Evolutionary conservation across 1,140 invertebrate genomes (phyloP).

Genomic region (Nebria ingens): DNA sequence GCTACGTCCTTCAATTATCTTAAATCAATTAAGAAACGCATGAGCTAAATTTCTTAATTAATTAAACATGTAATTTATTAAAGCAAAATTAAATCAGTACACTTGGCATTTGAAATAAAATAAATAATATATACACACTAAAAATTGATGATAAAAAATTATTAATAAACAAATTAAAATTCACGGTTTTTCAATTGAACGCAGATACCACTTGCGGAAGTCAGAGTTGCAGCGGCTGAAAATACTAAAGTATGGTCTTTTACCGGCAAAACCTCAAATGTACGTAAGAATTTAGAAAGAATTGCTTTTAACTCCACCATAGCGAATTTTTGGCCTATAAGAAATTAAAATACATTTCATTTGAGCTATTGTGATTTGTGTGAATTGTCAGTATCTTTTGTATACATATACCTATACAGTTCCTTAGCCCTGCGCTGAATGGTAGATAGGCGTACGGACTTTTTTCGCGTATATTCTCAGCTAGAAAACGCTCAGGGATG

Average conservation of each 20-base stretch:
- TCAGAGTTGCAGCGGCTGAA: conserved; percentile 32
- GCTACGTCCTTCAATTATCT: too few species aligned
- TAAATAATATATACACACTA: too few species aligned
- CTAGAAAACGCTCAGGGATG: conserved; percentile 65
- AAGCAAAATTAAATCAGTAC: too few species aligned
- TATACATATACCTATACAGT: conserved; percentile 49
- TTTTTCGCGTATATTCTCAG: conserved; percentile 42
- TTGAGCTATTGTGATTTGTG: background rate
- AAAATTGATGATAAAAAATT: too few species aligned
- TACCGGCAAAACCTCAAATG: conserved; percentile 42
- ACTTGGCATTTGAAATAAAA: too few species aligned
- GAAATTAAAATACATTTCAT: too few species aligned
- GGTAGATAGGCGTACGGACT: conserved; percentile 48
- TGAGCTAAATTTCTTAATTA: too few species aligned
- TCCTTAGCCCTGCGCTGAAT: conserved; percentile 58
- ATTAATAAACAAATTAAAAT: conserved; percentile 5
- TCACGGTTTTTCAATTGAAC: conserved; percentile 27
- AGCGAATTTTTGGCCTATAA: conserved; percentile 64
- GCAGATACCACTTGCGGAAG: conserved; percentile 33
- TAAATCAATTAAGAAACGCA: too few species aligned
- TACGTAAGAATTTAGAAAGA: conserved; percentile 53
- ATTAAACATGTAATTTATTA: too few species aligned
- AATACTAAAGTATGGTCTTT: conserved; percentile 24
- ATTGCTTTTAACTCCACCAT: conserved; percentile 63
- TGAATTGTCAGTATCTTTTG: too few species aligned